These are phyloP conservation scores for Forbesichthys agassizii DNA, from an alignment of 2,113 vertebrate species.

Conservation along the genomic window DNA sequence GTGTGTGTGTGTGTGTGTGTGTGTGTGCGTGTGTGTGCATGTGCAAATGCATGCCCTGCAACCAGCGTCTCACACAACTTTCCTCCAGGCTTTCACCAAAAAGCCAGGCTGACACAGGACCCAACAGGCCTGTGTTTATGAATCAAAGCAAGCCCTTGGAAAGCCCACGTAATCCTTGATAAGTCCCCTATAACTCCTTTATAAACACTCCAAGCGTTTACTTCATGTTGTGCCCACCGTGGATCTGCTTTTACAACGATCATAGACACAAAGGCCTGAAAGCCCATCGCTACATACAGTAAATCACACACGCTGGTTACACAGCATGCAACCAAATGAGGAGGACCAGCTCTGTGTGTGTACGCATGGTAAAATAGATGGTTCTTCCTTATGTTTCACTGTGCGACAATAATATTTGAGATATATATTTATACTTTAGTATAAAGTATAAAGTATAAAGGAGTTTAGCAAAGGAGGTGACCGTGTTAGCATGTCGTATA, in stretches of 20 bases:
- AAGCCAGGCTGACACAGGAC: constrained; percentile 30
- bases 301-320: constrained; percentile 1
- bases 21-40: too few species aligned
- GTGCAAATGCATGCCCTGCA: background rate
- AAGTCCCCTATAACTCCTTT: constrained; percentile 35
- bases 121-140: constrained; percentile 59
- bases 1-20: background rate
- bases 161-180: constrained; percentile 48
- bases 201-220: constrained; percentile 65
- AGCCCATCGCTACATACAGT: constrained; percentile 35
- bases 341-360: background rate
- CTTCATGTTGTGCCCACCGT: constrained; percentile 59
- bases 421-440: too few species aligned
- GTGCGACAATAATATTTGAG: too few species aligned
- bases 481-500: too few species aligned
- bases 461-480: too few species aligned
- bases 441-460: too few species aligned
- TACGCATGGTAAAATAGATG: too few species aligned
- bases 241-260: constrained; percentile 52
- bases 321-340: constrained; percentile 36
- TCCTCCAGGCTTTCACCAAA: background rate
- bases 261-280: constrained; percentile 49
- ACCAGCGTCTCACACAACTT: background rate
- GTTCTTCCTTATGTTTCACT: too few species aligned
- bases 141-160: constrained; percentile 57